These are phyloP conservation scores for Drosophila imparisetae DNA, from an alignment of 2,888 invertebrate genomes.

Conservation along the genomic window DNA sequence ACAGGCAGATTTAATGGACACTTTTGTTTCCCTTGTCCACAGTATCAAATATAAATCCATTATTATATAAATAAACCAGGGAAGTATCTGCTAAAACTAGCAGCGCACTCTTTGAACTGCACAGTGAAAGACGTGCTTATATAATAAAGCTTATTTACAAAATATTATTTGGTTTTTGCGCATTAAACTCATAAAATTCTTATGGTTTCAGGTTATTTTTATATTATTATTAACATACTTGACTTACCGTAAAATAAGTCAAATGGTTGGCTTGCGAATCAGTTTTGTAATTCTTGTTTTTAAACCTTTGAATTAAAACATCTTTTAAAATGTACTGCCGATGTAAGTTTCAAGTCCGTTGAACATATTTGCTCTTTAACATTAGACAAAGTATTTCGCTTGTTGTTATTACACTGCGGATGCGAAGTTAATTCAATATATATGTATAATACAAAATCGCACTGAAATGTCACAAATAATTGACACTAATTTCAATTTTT, in stretches of 20 bases:
- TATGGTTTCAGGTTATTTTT: not conserved
- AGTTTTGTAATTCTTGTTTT: not conserved
- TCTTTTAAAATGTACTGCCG: not conserved
- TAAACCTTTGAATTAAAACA: not conserved
- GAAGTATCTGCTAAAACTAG: slow-evolving; percentile 1
- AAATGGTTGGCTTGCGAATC: not conserved
- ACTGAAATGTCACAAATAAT: slow-evolving; percentile 2
- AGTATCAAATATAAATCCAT: slow-evolving; percentile 13
- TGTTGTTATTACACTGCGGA: not conserved
- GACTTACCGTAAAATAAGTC: slow-evolving; percentile 17
- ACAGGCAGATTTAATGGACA: slow-evolving; percentile 14
- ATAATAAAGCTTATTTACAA: not conserved
- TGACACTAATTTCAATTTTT: not conserved
- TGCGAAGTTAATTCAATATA: not conserved
- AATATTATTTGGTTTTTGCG: not conserved
- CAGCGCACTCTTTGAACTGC: not conserved
- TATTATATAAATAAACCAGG: slow-evolving; percentile 3
- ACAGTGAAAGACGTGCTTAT: not conserved
- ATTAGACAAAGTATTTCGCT: not conserved
- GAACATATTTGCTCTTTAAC: slow-evolving; percentile 6
- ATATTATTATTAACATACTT: not conserved
- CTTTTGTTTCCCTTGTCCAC: slow-evolving; percentile 7
- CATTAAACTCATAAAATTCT: not conserved
- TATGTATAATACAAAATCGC: not conserved
- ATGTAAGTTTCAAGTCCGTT: not conserved